These are phyloP conservation scores for Mantis religiosa DNA, from an alignment of 2,888 invertebrate species.

Conservation along the genomic window DNA sequence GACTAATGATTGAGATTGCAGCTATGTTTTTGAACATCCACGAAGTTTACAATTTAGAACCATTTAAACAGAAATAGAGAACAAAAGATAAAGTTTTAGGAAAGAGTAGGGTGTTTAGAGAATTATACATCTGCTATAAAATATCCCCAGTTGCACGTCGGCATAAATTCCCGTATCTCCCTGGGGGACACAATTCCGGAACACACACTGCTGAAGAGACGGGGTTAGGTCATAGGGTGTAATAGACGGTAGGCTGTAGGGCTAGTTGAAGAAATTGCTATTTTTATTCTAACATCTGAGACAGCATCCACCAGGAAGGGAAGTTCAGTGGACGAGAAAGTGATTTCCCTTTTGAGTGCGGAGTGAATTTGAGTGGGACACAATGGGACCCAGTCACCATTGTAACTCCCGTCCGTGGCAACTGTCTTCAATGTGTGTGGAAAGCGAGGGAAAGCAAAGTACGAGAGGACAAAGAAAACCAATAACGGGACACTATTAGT, in stretches of 20 bases:
- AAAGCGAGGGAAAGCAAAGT: background rate
- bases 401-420: constrained; percentile 1
- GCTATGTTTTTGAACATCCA: too few species aligned
- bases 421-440: background rate
- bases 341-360: constrained; percentile 14
- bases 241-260: background rate
- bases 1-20: too few species aligned
- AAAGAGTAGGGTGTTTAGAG: too few species aligned
- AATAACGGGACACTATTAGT: background rate
- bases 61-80: too few species aligned
- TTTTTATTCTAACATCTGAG: constrained; percentile 7
- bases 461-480: background rate
- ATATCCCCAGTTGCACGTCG: too few species aligned
- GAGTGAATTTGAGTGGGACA: constrained; percentile 9
- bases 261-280: constrained; percentile 14
- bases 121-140: too few species aligned
- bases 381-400: background rate
- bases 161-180: too few species aligned
- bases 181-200: background rate
- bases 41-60: too few species aligned
- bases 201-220: background rate
- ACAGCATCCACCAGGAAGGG: background rate
- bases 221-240: background rate
- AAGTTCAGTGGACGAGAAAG: constrained; percentile 10
- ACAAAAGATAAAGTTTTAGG: too few species aligned